Base-by-base conservation (phyloP, 2,888 invertebrate species). In the Lymantria monacha region DNA sequence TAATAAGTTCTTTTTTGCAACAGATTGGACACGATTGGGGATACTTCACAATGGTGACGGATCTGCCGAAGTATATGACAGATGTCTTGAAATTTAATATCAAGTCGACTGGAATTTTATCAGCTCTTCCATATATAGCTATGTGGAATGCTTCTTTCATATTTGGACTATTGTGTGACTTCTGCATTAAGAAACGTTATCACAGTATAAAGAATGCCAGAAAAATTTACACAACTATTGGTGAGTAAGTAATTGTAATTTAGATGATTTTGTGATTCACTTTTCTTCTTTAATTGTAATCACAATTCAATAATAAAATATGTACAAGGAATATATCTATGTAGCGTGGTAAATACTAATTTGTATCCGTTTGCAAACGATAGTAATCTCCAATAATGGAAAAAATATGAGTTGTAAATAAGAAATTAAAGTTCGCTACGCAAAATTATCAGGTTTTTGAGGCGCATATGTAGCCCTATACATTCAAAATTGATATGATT, bases 21-120 rank as follows among this genome's bases (percentile, higher is more conserved):
- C 89, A 94, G 89, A 87, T 93, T 57, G 94, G 94, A 3, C 94
- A 95, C 76, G 94, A 94, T 68, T 95, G 94, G 93, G 94, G 94
- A 5, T 94, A 94, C 70, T 95, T 94, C 76, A 94, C 94, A 7
- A 93, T 95, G 93, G 93, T 95, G 15, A 94, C 94, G 0, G 94
- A 95, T 69, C 82, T 95, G 10, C 95, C 95, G 0, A 94, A 93
- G 57, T 95, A 94, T 78, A 94, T 95, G 93, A 93, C 92, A 38
- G 94, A 94, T 52, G 93, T 95, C 1, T 79, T 95, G 46, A 92
- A 93, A 67, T 94, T 94, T 76, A 92, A 94, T 68, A 93, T 95
- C 49, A 90, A 92, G 61, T 82, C 93, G 66, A 94, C 94, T 51
- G 94, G 94, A 2, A 79, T 92, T 0, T 84, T 94, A 41, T 93